Evolutionary conservation across 2,888 invertebrate genomes (phyloP), one percentile per base, ranked within the genome.

Genomic region (Plemyria rubiginata): DNA sequence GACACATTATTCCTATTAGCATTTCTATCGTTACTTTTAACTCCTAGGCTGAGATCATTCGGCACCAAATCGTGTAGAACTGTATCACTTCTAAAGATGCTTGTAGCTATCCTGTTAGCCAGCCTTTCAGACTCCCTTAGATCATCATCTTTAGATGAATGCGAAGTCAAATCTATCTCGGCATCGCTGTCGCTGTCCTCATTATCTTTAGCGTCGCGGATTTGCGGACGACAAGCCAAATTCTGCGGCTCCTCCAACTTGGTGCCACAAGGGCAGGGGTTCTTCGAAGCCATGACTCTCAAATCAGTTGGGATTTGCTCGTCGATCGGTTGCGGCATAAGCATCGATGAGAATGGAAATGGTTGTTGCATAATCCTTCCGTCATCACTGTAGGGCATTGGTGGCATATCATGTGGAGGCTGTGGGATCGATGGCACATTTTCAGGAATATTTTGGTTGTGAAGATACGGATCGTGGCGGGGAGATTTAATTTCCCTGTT

Each of bases 131-230:
- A 90, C 68, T 92, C 92, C 57, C 91, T 84, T 40, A 92, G 70
- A 67, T 91, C 90, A 52, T 93, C 93, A 54, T 93, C 93, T 78
- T 90, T 93, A 0, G 92, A 85, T 5, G 83, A 91, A 68, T 93
- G 92, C 8, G 93, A 93, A 0, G 93, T 93, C 2, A 93, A 80
- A 81, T 93, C 93, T 50, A 93, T 93, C 78, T 93, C 93, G 0
- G 93, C 80, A 62, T 93, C 93, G 60, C 87, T 91, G 45, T 93
- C 93, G 61, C 92, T 92, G 38, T 92, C 92, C 53, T 86, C 88
- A 8, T 79, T 77, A 22, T 87, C 86, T 60, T 81, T 82, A 0
- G 41, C 43, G 0, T 82, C 81, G 5, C 79, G 80, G 62, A 83
- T 74, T 66, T 81, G 77, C 9, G 80, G 80, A 32, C 85, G 82